Percentiles rank a stretch among this genome's conserved stretches.
These are phyloP conservation scores for Nebria brevicollis DNA, from an alignment of 2,888 invertebrate genomes.

Conservation along the genomic window DNA sequence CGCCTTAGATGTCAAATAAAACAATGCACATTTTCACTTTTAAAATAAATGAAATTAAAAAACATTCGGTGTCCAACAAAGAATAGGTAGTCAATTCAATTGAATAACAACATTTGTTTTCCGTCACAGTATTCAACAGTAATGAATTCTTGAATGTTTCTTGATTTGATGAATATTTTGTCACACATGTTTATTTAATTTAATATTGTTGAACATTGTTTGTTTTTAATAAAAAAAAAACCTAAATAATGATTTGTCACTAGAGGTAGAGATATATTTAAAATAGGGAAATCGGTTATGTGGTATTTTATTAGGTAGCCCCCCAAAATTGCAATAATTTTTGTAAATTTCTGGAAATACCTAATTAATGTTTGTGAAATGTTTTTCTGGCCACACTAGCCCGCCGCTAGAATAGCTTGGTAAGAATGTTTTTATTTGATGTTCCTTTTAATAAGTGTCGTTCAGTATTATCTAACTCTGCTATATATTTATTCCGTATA, in stretches of 20 bases:
- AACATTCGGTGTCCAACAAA: constrained; percentile 1
- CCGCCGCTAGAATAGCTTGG: constrained; percentile 65
- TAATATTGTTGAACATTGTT: no score
- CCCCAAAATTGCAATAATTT: not conserved
- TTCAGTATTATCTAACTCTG: constrained; percentile 35
- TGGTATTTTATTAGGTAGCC: constrained; percentile 13
- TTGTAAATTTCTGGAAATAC: constrained; percentile 14
- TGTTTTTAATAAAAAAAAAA: not conserved
- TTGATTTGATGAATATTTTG: no score
- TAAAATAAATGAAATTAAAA: not conserved
- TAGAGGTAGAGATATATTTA: not conserved
- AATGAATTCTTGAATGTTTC: no score
- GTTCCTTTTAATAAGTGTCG: constrained; percentile 45
- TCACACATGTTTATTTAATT: no score
- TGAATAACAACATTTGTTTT: no score
- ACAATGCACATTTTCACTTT: not conserved
- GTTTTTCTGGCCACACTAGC: constrained; percentile 58
- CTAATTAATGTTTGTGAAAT: constrained; percentile 54
- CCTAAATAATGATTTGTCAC: not conserved
- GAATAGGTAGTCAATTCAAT: no score
- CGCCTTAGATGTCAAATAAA: not conserved
- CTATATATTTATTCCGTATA: constrained; percentile 13
- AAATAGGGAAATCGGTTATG: not conserved
- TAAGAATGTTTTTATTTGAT: constrained; percentile 58
- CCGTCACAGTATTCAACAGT: no score